Conservation (phyloP, 2,797 vertebrate species). For the Columba guinea region DNA sequence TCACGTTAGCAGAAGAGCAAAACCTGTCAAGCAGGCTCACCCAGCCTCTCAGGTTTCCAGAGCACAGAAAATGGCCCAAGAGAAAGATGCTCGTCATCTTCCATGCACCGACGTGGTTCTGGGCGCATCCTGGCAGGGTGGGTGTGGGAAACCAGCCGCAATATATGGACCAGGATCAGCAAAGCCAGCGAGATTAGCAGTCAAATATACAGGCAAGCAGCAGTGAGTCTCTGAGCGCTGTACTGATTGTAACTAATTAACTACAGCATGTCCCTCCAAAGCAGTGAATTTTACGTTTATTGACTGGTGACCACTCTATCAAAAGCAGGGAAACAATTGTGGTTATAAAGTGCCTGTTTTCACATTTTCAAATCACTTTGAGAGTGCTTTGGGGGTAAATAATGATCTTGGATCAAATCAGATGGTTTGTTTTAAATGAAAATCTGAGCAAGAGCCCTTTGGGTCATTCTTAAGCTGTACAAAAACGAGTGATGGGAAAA, state of each 20-base stretch:
- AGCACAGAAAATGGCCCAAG: background rate
- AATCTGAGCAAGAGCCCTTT: slow-evolving; percentile 16
- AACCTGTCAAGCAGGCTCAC: background rate
- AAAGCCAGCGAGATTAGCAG: background rate
- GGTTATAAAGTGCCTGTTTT: slow-evolving; percentile 45
- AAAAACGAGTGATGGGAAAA: background rate
- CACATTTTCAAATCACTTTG: slow-evolving; percentile 4
- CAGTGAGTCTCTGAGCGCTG: background rate
- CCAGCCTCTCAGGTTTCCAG: background rate
- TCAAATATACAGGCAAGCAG: background rate
- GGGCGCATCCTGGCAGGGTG: rapidly evolving
- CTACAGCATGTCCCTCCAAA: background rate
- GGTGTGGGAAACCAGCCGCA: background rate
- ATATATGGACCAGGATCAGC: background rate
- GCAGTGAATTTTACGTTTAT: slow-evolving; percentile 20
- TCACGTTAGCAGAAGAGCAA: background rate
- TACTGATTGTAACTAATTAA: slow-evolving; percentile 43
- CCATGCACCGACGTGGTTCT: rapidly evolving
- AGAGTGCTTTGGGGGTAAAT: slow-evolving; percentile 25
- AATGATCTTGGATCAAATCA: slow-evolving; percentile 18
- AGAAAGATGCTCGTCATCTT: rapidly evolving
- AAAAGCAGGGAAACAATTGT: slow-evolving; percentile 20
- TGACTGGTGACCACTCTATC: slow-evolving; percentile 36
- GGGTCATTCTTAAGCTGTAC: slow-evolving; percentile 6
- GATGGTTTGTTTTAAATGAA: slow-evolving; percentile 43